A percentile compares a stretch with the other conserved stretches of the same genome.
Conservation (phyloP, 1,140 invertebrate species). For the Leptinotarsa defecta region DNA sequence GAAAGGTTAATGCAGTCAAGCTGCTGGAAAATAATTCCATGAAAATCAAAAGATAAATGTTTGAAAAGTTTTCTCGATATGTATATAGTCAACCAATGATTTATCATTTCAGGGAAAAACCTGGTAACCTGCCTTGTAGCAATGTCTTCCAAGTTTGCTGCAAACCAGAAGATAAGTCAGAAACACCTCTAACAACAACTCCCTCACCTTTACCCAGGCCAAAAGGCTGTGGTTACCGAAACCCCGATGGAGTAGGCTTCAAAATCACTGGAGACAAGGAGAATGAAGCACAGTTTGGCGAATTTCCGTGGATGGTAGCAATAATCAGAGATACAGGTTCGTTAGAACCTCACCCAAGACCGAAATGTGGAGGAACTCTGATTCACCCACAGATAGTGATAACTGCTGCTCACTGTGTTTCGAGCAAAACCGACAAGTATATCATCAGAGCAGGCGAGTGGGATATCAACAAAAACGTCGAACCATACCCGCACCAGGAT, state of each 20-base stretch:
- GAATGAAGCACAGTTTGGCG: constrained; percentile 64
- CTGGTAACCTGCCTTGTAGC: constrained; percentile 59
- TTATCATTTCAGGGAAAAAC: neutral
- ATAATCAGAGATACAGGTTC: constrained; percentile 63
- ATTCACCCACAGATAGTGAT: constrained; percentile 71
- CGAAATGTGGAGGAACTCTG: constrained; percentile 71
- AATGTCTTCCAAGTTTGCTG: constrained; percentile 71
- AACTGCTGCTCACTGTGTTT: constrained; percentile 69
- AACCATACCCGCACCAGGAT: constrained; percentile 74
- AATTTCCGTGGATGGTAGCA: constrained; percentile 83
- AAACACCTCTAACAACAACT: constrained; percentile 45
- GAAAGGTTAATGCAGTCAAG: no score
- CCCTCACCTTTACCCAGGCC: constrained; percentile 25
- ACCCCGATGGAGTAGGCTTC: constrained; percentile 67
- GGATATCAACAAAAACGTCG: constrained; percentile 76
- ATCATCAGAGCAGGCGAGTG: constrained; percentile 68
- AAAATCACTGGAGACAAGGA: constrained; percentile 55
- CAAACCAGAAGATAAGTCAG: constrained; percentile 49
- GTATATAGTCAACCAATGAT: neutral
- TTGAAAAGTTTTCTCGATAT: no score
- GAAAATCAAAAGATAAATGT: no score
- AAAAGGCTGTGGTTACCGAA: constrained; percentile 63
- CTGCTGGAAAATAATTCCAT: no score
- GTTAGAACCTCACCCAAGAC: constrained; percentile 60
- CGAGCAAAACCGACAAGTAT: constrained; percentile 49